Base-by-base conservation (phyloP, 2,888 invertebrate species). In the Uropetala carovei region DNA sequence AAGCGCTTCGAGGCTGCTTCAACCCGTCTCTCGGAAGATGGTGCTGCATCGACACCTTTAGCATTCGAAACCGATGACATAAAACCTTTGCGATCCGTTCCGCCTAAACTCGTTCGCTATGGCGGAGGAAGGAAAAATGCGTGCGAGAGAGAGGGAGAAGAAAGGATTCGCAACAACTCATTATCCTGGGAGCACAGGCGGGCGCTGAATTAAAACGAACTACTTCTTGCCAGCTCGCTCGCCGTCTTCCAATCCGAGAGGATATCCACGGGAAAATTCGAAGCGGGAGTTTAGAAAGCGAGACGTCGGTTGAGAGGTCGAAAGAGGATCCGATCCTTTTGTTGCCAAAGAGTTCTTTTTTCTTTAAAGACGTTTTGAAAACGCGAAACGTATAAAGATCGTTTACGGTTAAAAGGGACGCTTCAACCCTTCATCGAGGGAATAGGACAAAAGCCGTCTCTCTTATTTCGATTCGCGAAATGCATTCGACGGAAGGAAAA, bases 271-370 rank as follows among this genome's bases (percentile, higher is more conserved):
- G 22, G 86, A 57, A 27, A 60, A 43, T 27, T 27, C 89, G n/a
- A 89, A 43, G n/a, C 64, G 89, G 89, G 64, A n/a, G 56, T 89
- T 64, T 89, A 89, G 89, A 89, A 89, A 89, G 89, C 89, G 89
- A 89, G 43, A 89, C 89, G 89, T 27, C 9, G 16, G 43, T 43
- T 5, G 43, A 43, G 43, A 27, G 22, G 13, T 27, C 27, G 75
- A 27, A 75, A 75, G 60, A 27, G 22, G 22, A 22, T 10, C 4
- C 75, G 27, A 27, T 75, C 27, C 75, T 4, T 13, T 13, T 27
- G 75, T 75, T 75, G 22, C 27, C 1, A 75, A 7, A 43, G 22
- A 13, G 16, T 27, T 75, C 75, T 75, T 22, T 75, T 0, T 27
- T 27, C n/a, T n/a, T 3, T 3, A 43, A 43, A 43, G 5, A 43